Percentiles rank a stretch among this genome's conserved stretches.
Conservation (phyloP, 2,113 vertebrate species). For the Phalacrocorax carbo region DNA sequence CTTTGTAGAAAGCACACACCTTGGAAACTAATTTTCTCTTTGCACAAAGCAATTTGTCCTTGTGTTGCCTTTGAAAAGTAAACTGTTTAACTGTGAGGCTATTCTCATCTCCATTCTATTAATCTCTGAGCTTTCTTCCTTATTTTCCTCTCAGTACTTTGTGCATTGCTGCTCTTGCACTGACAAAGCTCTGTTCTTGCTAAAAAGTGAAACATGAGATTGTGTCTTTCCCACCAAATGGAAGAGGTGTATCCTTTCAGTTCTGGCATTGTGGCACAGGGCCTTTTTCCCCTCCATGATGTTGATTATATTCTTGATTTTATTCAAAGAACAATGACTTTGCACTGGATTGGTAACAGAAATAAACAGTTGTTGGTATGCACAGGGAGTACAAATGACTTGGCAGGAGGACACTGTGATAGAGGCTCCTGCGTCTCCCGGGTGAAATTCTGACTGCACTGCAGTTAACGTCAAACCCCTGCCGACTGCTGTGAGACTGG, state of each 20-base stretch:
- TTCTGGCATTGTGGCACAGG: background rate
- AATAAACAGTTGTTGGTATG: background rate
- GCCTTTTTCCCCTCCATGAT: background rate
- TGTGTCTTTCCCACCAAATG: background rate
- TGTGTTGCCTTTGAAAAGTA: constrained; percentile 84
- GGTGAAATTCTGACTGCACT: background rate
- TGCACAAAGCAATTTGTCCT: constrained; percentile 79
- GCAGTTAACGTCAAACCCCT: background rate
- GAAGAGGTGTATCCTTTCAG: background rate
- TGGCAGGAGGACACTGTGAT: background rate
- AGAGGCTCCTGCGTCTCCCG: fast-evolving
- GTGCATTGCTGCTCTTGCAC: background rate
- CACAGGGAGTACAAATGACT: background rate
- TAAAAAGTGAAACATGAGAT: background rate
- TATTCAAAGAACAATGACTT: background rate
- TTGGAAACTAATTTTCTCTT: constrained; percentile 79
- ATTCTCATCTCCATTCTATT: constrained; percentile 49
- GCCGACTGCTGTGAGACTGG: background rate
- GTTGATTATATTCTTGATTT: background rate
- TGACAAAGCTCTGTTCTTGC: background rate
- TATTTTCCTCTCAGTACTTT: background rate
- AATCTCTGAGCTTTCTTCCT: background rate
- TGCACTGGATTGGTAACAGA: background rate
- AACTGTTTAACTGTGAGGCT: constrained; percentile 61
- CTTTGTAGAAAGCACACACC: constrained; percentile 74